Percentiles rank a stretch among this genome's conserved stretches.
Conservation (phyloP, 2,113 vertebrate species). For the Oncorhynchus kisutch region DNA sequence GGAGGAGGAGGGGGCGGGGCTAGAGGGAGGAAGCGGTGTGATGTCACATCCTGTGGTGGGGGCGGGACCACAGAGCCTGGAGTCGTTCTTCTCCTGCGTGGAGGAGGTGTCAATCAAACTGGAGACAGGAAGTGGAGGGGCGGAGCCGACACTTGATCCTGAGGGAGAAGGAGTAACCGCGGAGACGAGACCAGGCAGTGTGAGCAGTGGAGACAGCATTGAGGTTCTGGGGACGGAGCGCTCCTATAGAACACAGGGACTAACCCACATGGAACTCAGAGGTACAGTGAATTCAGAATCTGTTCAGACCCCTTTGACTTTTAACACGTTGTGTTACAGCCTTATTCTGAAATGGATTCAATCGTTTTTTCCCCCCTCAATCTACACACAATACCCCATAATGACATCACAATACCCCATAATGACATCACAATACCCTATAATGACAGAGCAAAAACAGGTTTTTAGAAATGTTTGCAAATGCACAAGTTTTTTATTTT, state of each 20-base stretch:
- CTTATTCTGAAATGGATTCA: too few species aligned
- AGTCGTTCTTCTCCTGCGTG: conserved; percentile 88
- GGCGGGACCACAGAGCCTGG: conserved; percentile 61
- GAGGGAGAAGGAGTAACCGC: conserved; percentile 7
- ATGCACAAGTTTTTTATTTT: too few species aligned
- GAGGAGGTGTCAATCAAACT: conserved; percentile 92
- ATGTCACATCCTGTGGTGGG: not conserved
- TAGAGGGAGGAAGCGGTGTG: conserved; percentile 40
- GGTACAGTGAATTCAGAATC: conserved; percentile 39
- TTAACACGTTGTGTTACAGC: too few species aligned
- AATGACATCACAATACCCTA: too few species aligned
- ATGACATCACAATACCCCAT: too few species aligned
- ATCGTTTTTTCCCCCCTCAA: too few species aligned
- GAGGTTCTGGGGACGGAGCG: conserved; percentile 92
- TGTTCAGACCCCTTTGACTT: too few species aligned
- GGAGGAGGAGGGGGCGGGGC: conserved; percentile 64
- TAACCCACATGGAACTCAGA: conserved; percentile 61
- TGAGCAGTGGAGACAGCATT: conserved; percentile 94
- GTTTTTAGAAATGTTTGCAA: too few species aligned
- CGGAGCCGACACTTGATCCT: conserved; percentile 46
- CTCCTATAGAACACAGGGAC: conserved; percentile 61
- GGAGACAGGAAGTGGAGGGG: conserved; percentile 70
- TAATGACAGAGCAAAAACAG: too few species aligned
- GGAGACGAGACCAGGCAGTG: conserved; percentile 74
- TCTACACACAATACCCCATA: too few species aligned